phyloP scores from a whole-genome alignment of 2,797 vertebrate genomes.

The Alfaro cultratus region DNA sequence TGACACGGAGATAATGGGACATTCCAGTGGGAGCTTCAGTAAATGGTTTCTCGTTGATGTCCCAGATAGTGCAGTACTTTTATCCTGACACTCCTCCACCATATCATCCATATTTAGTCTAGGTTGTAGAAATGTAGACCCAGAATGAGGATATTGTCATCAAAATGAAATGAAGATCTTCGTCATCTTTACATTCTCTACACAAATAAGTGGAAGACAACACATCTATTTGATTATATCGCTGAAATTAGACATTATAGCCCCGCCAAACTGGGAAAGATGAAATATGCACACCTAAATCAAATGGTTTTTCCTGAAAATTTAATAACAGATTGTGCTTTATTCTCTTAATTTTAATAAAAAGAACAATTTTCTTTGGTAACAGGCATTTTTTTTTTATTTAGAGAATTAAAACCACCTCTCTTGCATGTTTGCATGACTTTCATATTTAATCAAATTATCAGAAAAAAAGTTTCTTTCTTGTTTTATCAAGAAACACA shows the following conservation, averaged over 20 bases:
- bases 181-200: background rate
- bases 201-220: background rate
- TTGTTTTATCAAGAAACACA: background rate
- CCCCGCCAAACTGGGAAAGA: background rate
- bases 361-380: background rate
- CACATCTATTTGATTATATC: background rate
- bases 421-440: background rate
- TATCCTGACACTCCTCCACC: constrained; percentile 2
- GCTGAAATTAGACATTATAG: background rate
- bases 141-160: too few relatives aligned
- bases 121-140: too few relatives aligned
- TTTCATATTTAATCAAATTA: background rate
- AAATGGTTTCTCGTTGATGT: constrained; percentile 44
- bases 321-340: background rate
- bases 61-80: constrained; percentile 40
- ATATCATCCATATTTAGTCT: background rate
- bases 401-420: background rate
- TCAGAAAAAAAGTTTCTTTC: background rate
- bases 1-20: constrained; percentile 37
- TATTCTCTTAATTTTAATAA: background rate
- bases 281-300: background rate
- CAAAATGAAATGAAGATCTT: too few relatives aligned
- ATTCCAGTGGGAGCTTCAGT: constrained; percentile 1
- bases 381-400: background rate
- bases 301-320: too few relatives aligned